These are phyloP conservation scores for Hemibagrus wyckioides DNA, from an alignment of 2,113 vertebrate species.

Conservation along the genomic window DNA sequence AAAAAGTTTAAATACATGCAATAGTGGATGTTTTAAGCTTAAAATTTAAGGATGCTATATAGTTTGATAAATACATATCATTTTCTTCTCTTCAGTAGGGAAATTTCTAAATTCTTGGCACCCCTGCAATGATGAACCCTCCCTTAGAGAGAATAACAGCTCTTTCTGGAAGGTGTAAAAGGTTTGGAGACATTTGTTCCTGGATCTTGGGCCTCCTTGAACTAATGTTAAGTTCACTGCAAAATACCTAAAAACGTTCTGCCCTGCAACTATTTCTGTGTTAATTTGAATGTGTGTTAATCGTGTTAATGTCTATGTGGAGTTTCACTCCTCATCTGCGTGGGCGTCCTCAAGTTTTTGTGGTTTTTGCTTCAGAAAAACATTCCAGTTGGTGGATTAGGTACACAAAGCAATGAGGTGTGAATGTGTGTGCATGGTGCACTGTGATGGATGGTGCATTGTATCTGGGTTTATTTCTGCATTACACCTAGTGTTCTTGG, in stretches of 20 bases:
- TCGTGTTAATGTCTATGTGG: background rate
- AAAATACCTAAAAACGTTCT: background rate
- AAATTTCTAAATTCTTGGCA: background rate
- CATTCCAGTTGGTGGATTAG: background rate
- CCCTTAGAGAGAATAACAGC: background rate
- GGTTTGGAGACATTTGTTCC: background rate
- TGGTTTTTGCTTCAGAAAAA: background rate
- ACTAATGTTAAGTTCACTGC: background rate
- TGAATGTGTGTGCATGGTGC: background rate
- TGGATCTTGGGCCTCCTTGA: background rate
- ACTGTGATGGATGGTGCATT: background rate
- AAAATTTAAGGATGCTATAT: background rate
- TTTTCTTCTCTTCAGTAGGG: background rate
- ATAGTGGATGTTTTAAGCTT: background rate
- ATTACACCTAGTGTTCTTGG: background rate
- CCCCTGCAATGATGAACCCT: background rate
- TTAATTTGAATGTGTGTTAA: background rate
- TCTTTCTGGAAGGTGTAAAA: background rate
- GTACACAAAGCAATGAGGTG: background rate
- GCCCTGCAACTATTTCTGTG: background rate
- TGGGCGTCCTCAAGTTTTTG: background rate
- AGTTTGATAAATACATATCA: background rate
- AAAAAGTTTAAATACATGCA: background rate
- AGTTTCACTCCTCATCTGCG: background rate
- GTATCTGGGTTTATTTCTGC: background rate